Conservation (phyloP, 2,888 invertebrate species). For the Epinotia bilunana region DNA sequence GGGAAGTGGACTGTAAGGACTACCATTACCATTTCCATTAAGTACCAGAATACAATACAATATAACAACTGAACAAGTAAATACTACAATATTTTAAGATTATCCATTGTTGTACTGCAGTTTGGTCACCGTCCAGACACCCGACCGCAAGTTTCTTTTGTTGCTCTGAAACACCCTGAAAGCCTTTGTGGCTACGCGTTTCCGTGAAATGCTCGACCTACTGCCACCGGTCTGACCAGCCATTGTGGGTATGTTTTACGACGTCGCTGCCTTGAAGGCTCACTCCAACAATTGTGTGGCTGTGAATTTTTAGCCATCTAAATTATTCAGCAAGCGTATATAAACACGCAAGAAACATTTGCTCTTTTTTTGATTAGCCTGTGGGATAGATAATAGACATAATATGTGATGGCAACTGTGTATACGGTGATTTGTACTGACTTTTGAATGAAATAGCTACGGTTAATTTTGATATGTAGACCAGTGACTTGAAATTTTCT, state of each 20-base stretch:
- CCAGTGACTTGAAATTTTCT: too few relatives aligned
- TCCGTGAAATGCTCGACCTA: constrained; percentile 52
- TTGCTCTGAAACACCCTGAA: constrained; percentile 56
- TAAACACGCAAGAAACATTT: too few relatives aligned
- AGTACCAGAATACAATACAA: too few relatives aligned
- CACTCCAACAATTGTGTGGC: background rate
- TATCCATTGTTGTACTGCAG: background rate
- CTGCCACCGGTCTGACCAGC: constrained; percentile 39
- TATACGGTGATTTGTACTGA: too few relatives aligned
- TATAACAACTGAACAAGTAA: background rate
- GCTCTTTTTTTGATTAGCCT: too few relatives aligned
- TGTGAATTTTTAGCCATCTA: background rate
- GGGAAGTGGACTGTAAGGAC: too few relatives aligned
- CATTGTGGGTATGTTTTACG: constrained; percentile 31
- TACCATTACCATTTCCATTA: too few relatives aligned
- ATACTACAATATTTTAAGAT: background rate
- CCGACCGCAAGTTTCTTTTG: constrained; percentile 57
- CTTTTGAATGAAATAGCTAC: too few relatives aligned
- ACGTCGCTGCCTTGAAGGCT: background rate
- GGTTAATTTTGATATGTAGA: too few relatives aligned
- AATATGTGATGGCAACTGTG: too few relatives aligned
- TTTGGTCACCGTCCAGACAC: constrained; percentile 45
- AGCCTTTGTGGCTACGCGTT: constrained; percentile 58
- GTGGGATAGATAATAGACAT: too few relatives aligned
- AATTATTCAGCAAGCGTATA: too few relatives aligned